Base-by-base conservation (phyloP, 2,797 vertebrate genomes). In the Xiphorhynchus erythropygius region DNA sequence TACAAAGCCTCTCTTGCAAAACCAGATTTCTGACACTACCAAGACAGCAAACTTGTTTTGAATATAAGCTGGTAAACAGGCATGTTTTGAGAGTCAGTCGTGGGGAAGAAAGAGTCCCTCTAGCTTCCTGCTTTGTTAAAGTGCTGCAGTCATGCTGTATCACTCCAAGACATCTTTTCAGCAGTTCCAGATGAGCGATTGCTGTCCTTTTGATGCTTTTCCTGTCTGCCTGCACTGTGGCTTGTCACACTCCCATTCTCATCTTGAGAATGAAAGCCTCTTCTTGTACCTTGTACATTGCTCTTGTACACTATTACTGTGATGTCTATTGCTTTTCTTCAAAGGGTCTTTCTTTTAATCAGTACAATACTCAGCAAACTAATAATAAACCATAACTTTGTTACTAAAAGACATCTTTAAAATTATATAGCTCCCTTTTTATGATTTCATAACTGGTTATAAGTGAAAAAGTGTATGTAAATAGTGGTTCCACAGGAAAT, bases 251-350 rank as follows among this genome's bases (percentile, higher is more conserved):
- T 75, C 10, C 18, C 14, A 19, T 50, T 64, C 25, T 39, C 42
- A 37, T 33, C n/a, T 46, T 30, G 8, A 56, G 28, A 63, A 5
- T 35, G 55, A 56, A 79, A 70, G 10, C 4, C 18, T 67, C 15
- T 49, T 25, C 24, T 52, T 3, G 0, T 33, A 67, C 7, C 15
- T 27, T 0, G 0, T n/a, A 9, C 16, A 8, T 18, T 70, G 7
- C 5, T 81, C 17, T 41, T 33, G 10, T 28, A 32, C 7, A 2
- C 4, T 19, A 7, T 59, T 44, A 27, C 9, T 27, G 7, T 16
- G 8, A 7, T 35, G 37, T 30, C 37, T 13, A 44, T 24, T 27
- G 5, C 1, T 73, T 73, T 47, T 11, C 30, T 71, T 88, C 24
- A 5, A 67, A 56, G 24, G 19, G 13, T 24, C 32, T 73, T 86